Base-by-base conservation (phyloP, 2,888 invertebrate species). In the Stenodema calcarata region DNA sequence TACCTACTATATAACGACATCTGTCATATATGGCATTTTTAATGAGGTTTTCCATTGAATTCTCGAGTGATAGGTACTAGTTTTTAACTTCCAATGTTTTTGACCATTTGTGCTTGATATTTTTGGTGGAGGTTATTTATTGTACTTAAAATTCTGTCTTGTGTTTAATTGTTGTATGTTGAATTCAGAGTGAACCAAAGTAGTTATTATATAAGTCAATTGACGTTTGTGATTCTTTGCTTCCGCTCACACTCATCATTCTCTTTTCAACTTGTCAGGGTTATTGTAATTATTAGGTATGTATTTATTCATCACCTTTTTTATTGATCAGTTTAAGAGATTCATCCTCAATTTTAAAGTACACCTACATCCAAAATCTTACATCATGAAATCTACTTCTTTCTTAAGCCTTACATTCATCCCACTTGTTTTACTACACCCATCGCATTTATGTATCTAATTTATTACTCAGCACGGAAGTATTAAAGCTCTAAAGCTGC, bases 91-190 rank as follows among this genome's bases (percentile, higher is more conserved):
- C 44, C 18, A 18, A 44, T 23, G 14, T 78, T 78, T 78, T 76
- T 11, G 41, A 30, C 47, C 44, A 41, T 42, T 23, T 18, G 44
- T 42, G 78, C 78, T 44, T 44, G 44, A 44, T 78, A 44, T 42
- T 78, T 62, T 78, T 78, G 78, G 78, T 78, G 78, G 78, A 78
- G 78, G 78, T 76, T 76, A 78, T 11, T 78, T 18, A 4, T 78
- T 78, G 78, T 78, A 44, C 78, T 78, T 78, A 44, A 78, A 12
- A 44, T 41, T 78, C 27, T 27, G n/a, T 18, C 41, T 23, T 78
- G 78, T 78, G 44, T n/a, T 23, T 78, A 73, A 73, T 1, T 73
- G 0, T 35, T 73, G 28, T 41, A 14, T 35, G 73, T 73, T 73
- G 14, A 73, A 35, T 35, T 18, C 73, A 73, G 35, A 28, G 73